phyloP scores from a whole-genome alignment of 2,797 vertebrate genomes.

The Microcaecilia unicolor region DNA sequence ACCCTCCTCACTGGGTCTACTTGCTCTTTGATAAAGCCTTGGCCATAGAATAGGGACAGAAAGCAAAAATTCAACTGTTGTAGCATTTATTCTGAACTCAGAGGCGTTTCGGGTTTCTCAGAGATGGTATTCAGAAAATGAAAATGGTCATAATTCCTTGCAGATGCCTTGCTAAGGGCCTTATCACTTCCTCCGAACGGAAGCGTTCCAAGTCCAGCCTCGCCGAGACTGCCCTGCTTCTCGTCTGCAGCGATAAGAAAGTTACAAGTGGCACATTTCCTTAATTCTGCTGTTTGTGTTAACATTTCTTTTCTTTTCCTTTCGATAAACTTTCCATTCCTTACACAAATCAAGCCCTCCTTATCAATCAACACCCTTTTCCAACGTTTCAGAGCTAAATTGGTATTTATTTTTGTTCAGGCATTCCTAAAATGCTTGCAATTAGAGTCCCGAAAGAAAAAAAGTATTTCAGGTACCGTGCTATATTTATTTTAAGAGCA shows the following conservation, averaged over 20 bases:
- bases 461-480: slow-evolving; percentile 26
- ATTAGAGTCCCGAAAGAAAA: too few relatives aligned
- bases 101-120: too few relatives aligned
- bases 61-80: too few relatives aligned
- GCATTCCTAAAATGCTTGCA: slow-evolving; percentile 33
- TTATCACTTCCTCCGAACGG: too few relatives aligned
- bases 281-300: slow-evolving; percentile 14
- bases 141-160: too few relatives aligned
- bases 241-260: slow-evolving; percentile 16
- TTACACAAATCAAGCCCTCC: slow-evolving; percentile 36
- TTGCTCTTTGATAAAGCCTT: too few relatives aligned
- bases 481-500: slow-evolving; percentile 24
- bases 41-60: too few relatives aligned
- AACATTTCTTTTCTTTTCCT: slow-evolving; percentile 25
- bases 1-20: too few relatives aligned
- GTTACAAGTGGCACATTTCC: neutral
- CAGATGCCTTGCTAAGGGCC: too few relatives aligned
- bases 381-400: slow-evolving; percentile 30
- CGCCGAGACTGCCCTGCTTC: slow-evolving; percentile 22
- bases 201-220: neutral
- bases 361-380: slow-evolving; percentile 41
- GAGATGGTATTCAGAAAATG: too few relatives aligned
- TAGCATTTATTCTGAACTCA: too few relatives aligned
- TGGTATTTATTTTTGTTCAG: slow-evolving; percentile 19
- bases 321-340: slow-evolving; percentile 38